Evolutionary conservation across 2,797 vertebrate genomes (phyloP).

Genomic region (Nyctalus aviator): DNA sequence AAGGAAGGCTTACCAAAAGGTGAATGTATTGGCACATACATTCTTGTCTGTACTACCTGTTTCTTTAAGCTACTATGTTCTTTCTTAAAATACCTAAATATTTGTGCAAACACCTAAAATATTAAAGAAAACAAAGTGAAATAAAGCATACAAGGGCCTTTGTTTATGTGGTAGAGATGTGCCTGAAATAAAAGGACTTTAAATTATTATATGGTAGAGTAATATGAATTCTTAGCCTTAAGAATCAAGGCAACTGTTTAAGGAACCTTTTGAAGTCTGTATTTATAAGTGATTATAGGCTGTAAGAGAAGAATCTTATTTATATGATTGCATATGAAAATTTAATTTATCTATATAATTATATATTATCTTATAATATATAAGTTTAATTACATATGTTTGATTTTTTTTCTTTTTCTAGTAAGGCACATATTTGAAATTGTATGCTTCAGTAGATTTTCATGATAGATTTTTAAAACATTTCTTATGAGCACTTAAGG

Average conservation of each 20-base stretch:
- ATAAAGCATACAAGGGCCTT: neutral
- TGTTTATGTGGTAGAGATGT: neutral
- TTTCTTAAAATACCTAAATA: neutral
- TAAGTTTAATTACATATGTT: neutral
- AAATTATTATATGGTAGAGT: neutral
- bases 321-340: neutral
- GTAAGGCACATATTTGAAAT: neutral
- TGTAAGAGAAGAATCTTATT: neutral
- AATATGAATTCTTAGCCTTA: neutral
- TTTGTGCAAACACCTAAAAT: neutral
- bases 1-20: neutral
- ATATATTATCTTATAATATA: neutral
- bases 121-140: conserved; percentile 7
- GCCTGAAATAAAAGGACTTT: neutral
- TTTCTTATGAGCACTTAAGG: neutral
- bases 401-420: neutral
- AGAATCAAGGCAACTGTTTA: conserved; percentile 20
- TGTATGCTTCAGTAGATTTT: neutral
- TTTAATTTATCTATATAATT: neutral
- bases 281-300: neutral
- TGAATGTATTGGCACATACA: accelerated
- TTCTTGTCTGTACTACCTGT: neutral
- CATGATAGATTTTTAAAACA: neutral
- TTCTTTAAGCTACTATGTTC: neutral
- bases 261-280: conserved; percentile 7